Evolutionary conservation across 2,113 vertebrate genomes (phyloP).

Genomic region (Anarhynchus alexandrinus): DNA sequence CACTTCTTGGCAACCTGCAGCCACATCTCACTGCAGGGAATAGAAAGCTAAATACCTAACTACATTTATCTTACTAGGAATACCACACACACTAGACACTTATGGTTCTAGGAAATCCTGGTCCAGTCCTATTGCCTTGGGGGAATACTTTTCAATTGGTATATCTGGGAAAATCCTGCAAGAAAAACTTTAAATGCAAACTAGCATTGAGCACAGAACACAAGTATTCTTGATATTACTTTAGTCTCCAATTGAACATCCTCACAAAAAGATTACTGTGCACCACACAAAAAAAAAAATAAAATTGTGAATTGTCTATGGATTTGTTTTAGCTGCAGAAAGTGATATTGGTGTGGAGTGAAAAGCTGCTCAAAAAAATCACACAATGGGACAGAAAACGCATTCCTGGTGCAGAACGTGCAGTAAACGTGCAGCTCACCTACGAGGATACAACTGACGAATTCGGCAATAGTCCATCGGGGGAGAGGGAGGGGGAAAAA

Average conservation of each 20-base stretch:
- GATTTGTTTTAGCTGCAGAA: conserved; percentile 70
- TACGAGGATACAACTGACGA: conserved; percentile 73
- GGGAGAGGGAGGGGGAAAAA: conserved; percentile 70
- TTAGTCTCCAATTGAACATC: conserved; percentile 26
- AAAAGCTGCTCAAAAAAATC: conserved; percentile 76
- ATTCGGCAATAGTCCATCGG: conserved; percentile 77
- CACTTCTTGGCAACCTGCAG: not conserved
- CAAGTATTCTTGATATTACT: not conserved
- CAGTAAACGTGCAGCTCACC: conserved; percentile 83
- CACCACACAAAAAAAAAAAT: conserved; percentile 27
- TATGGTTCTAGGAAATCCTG: not conserved
- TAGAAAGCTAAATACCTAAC: not conserved
- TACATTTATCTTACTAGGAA: not conserved
- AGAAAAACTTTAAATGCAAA: conserved; percentile 19
- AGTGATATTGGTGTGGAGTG: conserved; percentile 77
- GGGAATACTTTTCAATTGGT: not conserved
- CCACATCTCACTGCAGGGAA: not conserved
- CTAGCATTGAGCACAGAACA: not conserved
- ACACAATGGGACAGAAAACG: conserved; percentile 78
- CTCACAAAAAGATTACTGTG: conserved; percentile 42
- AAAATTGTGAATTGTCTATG: conserved; percentile 65
- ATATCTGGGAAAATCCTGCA: not conserved
- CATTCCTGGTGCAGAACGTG: conserved; percentile 83
- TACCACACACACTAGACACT: not conserved
- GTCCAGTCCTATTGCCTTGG: not conserved